Evolutionary conservation across 2,888 invertebrate genomes (phyloP).

Genomic region (Temnothorax unifasciatus): DNA sequence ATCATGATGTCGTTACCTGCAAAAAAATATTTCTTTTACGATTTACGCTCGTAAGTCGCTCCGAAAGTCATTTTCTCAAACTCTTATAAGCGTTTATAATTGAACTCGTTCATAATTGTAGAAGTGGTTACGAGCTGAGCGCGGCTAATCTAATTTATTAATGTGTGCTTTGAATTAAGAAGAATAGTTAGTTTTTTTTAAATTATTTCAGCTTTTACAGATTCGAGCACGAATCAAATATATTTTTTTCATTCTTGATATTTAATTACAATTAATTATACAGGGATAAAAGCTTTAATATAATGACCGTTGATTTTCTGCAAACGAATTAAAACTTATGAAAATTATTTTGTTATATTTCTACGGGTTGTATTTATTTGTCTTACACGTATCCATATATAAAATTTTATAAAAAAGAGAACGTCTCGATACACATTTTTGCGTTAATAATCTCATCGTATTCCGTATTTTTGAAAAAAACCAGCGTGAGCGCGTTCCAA

Average conservation of each 20-base stretch:
- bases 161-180: not conserved
- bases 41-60: not conserved
- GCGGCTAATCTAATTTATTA: constrained; percentile 8
- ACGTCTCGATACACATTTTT: not conserved
- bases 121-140: not conserved
- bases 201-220: not conserved
- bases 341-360: not conserved
- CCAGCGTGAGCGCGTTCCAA: not conserved
- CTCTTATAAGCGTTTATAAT: not conserved
- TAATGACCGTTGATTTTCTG: not conserved
- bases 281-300: not conserved
- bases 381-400: not conserved
- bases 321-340: not conserved
- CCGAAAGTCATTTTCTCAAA: not conserved
- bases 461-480: constrained; percentile 10
- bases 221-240: not conserved
- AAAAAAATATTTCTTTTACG: constrained; percentile 5
- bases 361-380: not conserved
- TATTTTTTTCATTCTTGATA: not conserved
- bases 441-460: constrained; percentile 8
- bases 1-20: constrained; percentile 24
- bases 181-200: not conserved
- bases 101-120: no score
- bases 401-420: not conserved
- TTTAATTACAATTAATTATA: constrained; percentile 4